Conservation (phyloP, 1,140 invertebrate species). For the Hycleus phaleratus region DNA sequence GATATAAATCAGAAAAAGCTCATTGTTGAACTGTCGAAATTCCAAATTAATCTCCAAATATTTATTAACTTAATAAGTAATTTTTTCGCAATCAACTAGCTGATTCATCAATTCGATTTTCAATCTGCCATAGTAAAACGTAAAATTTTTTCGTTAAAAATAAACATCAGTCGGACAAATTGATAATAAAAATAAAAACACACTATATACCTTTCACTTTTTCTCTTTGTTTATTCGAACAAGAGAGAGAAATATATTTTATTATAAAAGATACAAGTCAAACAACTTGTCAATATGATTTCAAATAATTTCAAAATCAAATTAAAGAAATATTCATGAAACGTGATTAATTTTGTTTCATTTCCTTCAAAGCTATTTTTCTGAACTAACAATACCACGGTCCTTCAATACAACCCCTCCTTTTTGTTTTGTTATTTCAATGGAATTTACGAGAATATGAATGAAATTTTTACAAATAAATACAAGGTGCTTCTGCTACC, state of each 20-base stretch:
- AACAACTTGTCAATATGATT: neutral
- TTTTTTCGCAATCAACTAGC: neutral
- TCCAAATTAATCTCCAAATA: no score
- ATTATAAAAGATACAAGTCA: neutral
- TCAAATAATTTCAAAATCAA: neutral
- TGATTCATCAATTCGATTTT: neutral
- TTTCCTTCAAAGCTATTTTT: no score
- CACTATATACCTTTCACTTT: slow-evolving; percentile 14
- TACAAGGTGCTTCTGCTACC: slow-evolving; percentile 14
- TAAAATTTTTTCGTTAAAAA: neutral
- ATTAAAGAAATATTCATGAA: neutral
- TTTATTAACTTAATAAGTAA: neutral
- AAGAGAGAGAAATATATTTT: slow-evolving; percentile 1
- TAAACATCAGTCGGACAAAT: neutral
- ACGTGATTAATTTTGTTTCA: neutral
- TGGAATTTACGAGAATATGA: slow-evolving; percentile 24
- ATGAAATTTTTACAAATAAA: slow-evolving; percentile 28
- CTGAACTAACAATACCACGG: no score
- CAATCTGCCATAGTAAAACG: neutral
- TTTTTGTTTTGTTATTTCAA: slow-evolving; percentile 9
- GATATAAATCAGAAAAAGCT: no score
- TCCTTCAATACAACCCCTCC: neutral
- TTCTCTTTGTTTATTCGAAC: slow-evolving; percentile 9
- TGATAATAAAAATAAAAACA: slow-evolving; percentile 3
- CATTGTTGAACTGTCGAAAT: no score